A percentile compares a stretch with the other conserved stretches of the same genome.
These are phyloP conservation scores for Acrossocheilus wenchowensis DNA, from an alignment of 2,797 vertebrate species.

Conservation along the genomic window DNA sequence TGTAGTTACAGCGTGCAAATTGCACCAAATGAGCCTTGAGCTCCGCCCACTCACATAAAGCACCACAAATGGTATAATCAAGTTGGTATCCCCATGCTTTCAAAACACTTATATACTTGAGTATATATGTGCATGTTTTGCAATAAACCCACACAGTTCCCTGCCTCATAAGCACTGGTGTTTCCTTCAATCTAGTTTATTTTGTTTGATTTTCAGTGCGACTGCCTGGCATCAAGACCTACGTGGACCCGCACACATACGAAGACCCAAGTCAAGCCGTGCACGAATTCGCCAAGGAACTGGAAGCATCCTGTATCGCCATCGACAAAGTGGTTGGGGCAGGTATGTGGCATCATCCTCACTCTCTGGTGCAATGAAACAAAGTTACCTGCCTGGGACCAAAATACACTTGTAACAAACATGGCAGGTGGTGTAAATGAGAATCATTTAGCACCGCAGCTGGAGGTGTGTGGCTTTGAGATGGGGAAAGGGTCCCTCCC, in stretches of 20 bases:
- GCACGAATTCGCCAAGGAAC: slow-evolving; percentile 96
- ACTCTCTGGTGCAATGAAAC: slow-evolving; percentile 37
- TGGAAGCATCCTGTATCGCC: slow-evolving; percentile 92
- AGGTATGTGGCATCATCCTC: slow-evolving; percentile 80
- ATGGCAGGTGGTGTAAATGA: slow-evolving; percentile 68
- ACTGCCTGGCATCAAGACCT: slow-evolving; percentile 92
- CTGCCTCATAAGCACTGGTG: background rate
- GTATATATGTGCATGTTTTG: background rate
- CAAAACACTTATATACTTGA: background rate
- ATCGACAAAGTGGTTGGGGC: slow-evolving; percentile 99
- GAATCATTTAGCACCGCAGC: slow-evolving; percentile 69
- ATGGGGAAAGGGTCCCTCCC: slow-evolving; percentile 50
- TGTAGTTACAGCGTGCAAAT: background rate
- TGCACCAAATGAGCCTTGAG: background rate
- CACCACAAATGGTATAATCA: background rate
- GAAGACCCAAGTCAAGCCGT: slow-evolving; percentile 97
- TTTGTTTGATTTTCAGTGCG: slow-evolving; percentile 82
- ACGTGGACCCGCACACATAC: slow-evolving; percentile 95
- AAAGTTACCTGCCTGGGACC: slow-evolving; percentile 39
- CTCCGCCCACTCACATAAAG: background rate
- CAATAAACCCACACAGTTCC: background rate
- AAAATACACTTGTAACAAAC: slow-evolving; percentile 46
- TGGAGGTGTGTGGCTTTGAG: slow-evolving; percentile 62
- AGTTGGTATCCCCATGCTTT: no score
- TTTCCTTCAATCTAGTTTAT: background rate